Base-by-base conservation (phyloP, 2,113 vertebrate species). In the Glaucidium brasilianum region DNA sequence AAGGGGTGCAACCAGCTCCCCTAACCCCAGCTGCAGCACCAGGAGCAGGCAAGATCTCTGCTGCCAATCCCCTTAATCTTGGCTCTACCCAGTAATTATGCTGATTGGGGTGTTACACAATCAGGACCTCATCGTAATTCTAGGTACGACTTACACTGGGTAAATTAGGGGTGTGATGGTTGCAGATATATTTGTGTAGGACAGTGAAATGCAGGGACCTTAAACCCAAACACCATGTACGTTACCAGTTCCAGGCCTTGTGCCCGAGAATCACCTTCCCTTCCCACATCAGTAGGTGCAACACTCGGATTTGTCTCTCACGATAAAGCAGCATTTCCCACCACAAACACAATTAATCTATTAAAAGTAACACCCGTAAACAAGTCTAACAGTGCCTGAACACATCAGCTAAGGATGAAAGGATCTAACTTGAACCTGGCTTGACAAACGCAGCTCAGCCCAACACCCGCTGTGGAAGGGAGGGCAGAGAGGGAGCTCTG, bases 401-500 rank as follows among this genome's bases (percentile, higher is more conserved):
- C 3, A 5, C 5, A 1, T 15, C 29, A 2, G 14, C 39, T 39
- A 4, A 22, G 18, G 41, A 8, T 12, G 34, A 52, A 66, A 29
- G n/a, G 52, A n/a, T 23, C n/a, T 3, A n/a, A 10, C 56, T 3
- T 12, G 47, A 12, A 20, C 4, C 15, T 13, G 58, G 20, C 34
- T 30, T 25, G 11, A 59, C 43, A 16, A 49, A 34, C 2, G 10
- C n/a, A 30, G 37, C 47, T 12, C 25, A 29, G 26, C 14, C 6
- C 26, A 11, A 11, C 11, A 5, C 0, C 23, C 5, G 18, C 50
- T 2, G 11, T 6, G 4, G 58, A 16, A 1, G 12, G 5, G 20
- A 3, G 22, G 41, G 45, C 43, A 59, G 53, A 34, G 53, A 26
- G 17, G 3, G 7, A 12, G 56, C 41, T 25, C 30, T 26, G 41